Percentiles rank a stretch among this genome's conserved stretches.
phyloP scores from a whole-genome alignment of 1,140 invertebrate species.

The Zaprionus davidi region DNA sequence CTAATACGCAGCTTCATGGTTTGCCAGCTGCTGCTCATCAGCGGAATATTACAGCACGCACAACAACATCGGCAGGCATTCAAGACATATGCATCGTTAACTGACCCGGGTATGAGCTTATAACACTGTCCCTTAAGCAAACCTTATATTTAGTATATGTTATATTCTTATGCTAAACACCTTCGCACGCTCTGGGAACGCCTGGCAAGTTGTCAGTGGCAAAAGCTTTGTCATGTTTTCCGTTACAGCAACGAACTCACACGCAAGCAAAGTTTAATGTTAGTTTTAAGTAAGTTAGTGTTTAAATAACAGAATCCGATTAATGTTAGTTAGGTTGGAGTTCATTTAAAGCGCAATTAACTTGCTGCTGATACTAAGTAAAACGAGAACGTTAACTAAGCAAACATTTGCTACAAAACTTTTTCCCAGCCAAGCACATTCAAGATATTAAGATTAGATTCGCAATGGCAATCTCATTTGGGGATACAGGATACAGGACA shows the following conservation, averaged over 20 bases:
- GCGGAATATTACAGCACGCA: constrained; percentile 54
- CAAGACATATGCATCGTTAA: constrained; percentile 15
- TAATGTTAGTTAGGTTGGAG: constrained; percentile 8
- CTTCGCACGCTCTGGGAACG: constrained; percentile 10
- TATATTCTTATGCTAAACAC: constrained; percentile 45
- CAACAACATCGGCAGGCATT: constrained; percentile 35
- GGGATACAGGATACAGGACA: constrained; percentile 26
- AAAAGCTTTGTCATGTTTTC: constrained; percentile 36
- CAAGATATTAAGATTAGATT: constrained; percentile 29
- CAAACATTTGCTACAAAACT: neutral
- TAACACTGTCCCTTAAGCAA: constrained; percentile 15
- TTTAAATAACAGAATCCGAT: constrained; percentile 9
- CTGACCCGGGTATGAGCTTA: constrained; percentile 26
- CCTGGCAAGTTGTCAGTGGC: neutral
- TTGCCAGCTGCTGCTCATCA: constrained; percentile 67
- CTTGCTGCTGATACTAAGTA: neutral
- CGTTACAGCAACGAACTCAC: neutral
- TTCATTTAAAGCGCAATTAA: constrained; percentile 16
- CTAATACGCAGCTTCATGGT: constrained; percentile 62
- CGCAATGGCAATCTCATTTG: constrained; percentile 10
- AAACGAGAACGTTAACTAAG: neutral
- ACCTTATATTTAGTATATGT: neutral
- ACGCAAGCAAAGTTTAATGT: constrained; percentile 13
- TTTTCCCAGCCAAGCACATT: neutral
- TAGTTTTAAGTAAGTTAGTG: constrained; percentile 17